Base-by-base conservation (phyloP, 2,888 invertebrate species). In the Drosophila neoperkinsi region DNA sequence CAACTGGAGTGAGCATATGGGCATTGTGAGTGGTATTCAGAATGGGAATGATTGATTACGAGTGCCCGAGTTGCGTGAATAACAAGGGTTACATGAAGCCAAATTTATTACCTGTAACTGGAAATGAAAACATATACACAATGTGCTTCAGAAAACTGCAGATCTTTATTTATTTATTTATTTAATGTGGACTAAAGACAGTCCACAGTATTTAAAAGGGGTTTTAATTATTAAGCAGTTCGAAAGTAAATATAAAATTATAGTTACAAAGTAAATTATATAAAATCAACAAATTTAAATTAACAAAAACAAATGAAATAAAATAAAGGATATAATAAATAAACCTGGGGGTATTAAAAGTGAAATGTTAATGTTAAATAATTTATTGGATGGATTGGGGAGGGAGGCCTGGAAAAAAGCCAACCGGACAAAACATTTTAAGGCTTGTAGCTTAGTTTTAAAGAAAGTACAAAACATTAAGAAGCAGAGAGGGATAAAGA, bases 41-140 rank as follows among this genome's bases (percentile, higher is more conserved):
- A 64, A 28, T 30, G 36, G 28, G 33, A 56, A 71, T 77, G 65
- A 64, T 33, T 77, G 56, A 77, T 46, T 77, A 55, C 46, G 25
- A 21, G 13, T 56, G 46, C 13, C 49, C 52, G 52, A 9, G 11
- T 36, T 30, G 43, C 51, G 46, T 46, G 34, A 51, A 41, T 56
- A 56, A 50, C 70, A 36, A 46, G 51, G 52, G 18, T 46, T 52
- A 33, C 10, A 46, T 36, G 43, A 58, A 28, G 13, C 18, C 31
- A 31, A 31, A 70, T 70, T 70, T 52, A 69, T 43, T 58, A 43
- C 21, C n/a, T 0, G 21, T 25, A 53, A 43, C 16, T 46, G 11
- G 16, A 34, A 28, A n/a, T 11, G 30, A 21, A 28, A 36, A 38
- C 56, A 18, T 41, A 18, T 36, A 10, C 6, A 16, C 4, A 18